Conservation (phyloP, 92 coral and sea anemone genomes). For the Palythoa grandis region DNA sequence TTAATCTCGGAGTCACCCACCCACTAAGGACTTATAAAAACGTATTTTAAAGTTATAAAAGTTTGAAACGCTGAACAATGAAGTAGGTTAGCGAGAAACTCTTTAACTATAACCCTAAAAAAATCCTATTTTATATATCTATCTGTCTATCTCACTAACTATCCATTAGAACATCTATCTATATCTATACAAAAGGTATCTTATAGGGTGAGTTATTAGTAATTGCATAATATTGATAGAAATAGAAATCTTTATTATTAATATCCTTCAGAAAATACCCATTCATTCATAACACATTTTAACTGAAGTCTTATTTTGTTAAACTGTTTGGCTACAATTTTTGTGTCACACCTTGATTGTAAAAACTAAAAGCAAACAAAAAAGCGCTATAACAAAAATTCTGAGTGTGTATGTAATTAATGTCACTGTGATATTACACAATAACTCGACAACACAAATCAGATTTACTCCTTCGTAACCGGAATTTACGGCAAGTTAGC, state of each 20-base stretch:
- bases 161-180: too few species aligned
- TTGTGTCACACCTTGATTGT: not conserved
- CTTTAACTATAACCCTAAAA: too few species aligned
- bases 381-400: not conserved
- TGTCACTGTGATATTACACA: not conserved
- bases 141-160: too few species aligned
- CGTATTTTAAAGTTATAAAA: not conserved
- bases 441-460: conserved; percentile 7
- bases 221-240: too few species aligned
- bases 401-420: conserved; percentile 9
- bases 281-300: not conserved
- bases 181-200: too few species aligned
- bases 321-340: not conserved
- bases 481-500: not conserved
- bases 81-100: not conserved
- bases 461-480: not conserved
- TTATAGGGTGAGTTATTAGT: too few species aligned
- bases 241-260: not conserved
- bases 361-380: not conserved
- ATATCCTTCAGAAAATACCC: not conserved
- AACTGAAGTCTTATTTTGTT: not conserved
- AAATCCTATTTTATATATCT: too few species aligned
- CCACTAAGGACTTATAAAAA: not conserved
- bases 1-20: not conserved
- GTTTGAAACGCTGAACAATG: not conserved